Percentiles rank a stretch among this genome's conserved stretches.
These are phyloP conservation scores for Falco naumanni DNA, from an alignment of 2,797 vertebrate genomes.

Conservation along the genomic window DNA sequence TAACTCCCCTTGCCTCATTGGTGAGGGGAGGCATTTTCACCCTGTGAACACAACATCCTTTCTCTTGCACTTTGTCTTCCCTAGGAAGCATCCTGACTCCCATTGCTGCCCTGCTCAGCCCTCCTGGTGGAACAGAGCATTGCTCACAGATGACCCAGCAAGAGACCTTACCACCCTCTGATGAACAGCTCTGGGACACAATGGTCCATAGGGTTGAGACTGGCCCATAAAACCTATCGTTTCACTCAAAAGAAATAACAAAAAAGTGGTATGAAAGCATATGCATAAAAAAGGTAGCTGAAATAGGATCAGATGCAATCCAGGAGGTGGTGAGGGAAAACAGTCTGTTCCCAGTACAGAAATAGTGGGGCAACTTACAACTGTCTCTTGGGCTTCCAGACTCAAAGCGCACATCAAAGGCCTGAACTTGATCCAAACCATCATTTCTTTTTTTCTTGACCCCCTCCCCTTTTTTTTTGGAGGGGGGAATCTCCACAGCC, in stretches of 20 bases:
- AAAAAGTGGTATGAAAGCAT: neutral
- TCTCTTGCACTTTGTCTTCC: neutral
- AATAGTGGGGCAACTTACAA: neutral
- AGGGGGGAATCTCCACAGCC: neutral
- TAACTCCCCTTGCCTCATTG: neutral
- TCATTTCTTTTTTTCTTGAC: neutral
- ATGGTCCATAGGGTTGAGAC: neutral
- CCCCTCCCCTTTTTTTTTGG: neutral
- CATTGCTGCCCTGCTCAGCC: neutral
- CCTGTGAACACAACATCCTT: neutral
- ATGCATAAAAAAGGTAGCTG: neutral
- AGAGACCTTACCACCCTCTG: neutral
- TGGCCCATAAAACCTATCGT: neutral
- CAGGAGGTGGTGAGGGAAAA: neutral
- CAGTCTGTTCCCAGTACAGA: neutral
- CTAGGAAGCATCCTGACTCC: neutral
- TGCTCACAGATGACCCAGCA: neutral
- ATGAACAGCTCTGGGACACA: neutral
- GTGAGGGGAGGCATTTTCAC: neutral
- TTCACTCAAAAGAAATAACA: slow-evolving; percentile 17
- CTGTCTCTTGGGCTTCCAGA: slow-evolving; percentile 11
- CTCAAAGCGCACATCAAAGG: slow-evolving; percentile 37
- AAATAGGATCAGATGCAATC: slow-evolving; percentile 22
- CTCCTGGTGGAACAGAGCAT: neutral
- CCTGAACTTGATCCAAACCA: slow-evolving; percentile 32